Conservation (phyloP, 2,888 invertebrate genomes). For the Mesorhabditis spiculigera region DNA sequence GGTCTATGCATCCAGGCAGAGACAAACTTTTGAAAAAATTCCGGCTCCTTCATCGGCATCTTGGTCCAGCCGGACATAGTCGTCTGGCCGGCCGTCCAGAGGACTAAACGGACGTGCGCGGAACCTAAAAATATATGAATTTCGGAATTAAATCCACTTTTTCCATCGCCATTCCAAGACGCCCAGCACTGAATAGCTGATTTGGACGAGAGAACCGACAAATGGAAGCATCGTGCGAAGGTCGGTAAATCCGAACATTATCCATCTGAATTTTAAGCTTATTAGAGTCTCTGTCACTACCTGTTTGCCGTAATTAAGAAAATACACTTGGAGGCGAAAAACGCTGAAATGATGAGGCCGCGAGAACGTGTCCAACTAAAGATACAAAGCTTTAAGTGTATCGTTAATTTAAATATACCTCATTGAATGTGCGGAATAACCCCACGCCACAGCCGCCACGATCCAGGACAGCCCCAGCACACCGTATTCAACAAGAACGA, state of each 20-base stretch:
- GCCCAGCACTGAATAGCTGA: conserved; percentile 16
- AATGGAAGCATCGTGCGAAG: conserved; percentile 22
- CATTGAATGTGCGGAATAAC: conserved; percentile 15
- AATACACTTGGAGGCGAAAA: conserved; percentile 34
- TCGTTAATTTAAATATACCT: conserved; percentile 18
- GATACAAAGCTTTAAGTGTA: neutral
- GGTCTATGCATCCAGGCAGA: neutral
- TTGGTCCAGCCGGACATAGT: conserved; percentile 11
- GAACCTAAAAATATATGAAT: neutral
- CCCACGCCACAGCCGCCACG: conserved; percentile 29
- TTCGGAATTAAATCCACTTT: conserved; percentile 13
- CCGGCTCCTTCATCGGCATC: conserved; percentile 24
- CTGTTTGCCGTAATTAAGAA: conserved; percentile 25
- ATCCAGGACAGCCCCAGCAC: conserved; percentile 24
- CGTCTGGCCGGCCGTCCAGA: conserved; percentile 3
- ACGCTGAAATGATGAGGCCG: conserved; percentile 20
- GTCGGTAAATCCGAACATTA: conserved; percentile 33
- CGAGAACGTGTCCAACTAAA: conserved; percentile 33
- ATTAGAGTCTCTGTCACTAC: conserved; percentile 4
- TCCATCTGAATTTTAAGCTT: conserved; percentile 16
- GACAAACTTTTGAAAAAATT: conserved; percentile 10
- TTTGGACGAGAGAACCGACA: conserved; percentile 17
- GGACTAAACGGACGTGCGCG: neutral
- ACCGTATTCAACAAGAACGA: conserved; percentile 30
- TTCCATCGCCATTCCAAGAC: conserved; percentile 28